These are phyloP conservation scores for Falcunculus frontatus DNA, from an alignment of 2,113 vertebrate species.

Conservation along the genomic window DNA sequence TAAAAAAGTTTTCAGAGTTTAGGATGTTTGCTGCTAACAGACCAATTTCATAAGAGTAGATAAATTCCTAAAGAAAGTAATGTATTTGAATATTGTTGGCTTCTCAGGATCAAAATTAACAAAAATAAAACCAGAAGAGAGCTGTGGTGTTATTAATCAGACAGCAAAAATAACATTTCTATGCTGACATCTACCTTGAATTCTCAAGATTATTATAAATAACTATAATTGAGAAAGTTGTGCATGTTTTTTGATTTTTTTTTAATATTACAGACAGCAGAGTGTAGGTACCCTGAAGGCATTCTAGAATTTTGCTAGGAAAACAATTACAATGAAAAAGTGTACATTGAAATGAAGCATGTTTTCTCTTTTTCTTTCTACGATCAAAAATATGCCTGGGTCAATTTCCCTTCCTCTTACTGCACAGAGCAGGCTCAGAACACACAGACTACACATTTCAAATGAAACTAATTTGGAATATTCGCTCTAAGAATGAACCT, in stretches of 20 bases:
- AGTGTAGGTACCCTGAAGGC: not conserved
- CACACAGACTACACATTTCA: not conserved
- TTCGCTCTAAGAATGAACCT: rapidly evolving
- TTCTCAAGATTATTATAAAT: not conserved
- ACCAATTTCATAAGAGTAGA: not conserved
- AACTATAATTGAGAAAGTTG: not conserved
- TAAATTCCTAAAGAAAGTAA: not conserved
- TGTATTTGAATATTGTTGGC: not conserved
- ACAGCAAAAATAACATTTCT: not conserved
- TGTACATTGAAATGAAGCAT: not conserved
- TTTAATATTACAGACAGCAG: not conserved
- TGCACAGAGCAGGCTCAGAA: not conserved
- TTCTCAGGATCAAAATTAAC: not conserved
- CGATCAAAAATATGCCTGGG: not conserved
- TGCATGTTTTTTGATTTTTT: not conserved
- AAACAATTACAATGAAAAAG: not conserved
- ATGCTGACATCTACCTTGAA: not conserved
- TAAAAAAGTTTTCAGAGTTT: not conserved
- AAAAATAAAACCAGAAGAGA: not conserved
- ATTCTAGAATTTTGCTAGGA: not conserved
- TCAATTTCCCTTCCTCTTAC: not conserved
- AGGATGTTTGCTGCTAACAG: not conserved
- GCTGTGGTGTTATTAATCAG: not conserved
- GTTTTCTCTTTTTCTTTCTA: not conserved
- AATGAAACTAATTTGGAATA: not conserved